Conservation (phyloP, 53 echinoderm and acorn worm species). For the Glandiceps talaboti region DNA sequence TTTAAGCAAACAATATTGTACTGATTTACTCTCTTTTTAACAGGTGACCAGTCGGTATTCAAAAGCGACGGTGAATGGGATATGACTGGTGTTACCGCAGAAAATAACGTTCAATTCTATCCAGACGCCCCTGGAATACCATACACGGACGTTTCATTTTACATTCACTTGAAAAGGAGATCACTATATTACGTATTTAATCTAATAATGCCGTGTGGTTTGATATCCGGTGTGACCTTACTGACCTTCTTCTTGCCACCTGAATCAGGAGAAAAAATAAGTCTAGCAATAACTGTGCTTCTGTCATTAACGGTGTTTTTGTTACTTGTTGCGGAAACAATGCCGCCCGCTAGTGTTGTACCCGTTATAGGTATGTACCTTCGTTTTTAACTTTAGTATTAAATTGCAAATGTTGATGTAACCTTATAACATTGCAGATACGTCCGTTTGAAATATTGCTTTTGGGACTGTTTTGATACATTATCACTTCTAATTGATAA, state of each 20-base stretch:
- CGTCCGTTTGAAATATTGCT: too few relatives aligned
- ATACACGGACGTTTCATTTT: conserved; percentile 77
- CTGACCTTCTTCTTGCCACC: conserved; percentile 96
- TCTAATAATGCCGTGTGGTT: conserved; percentile 89
- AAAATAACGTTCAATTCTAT: conserved; percentile 32
- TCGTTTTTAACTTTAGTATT: too few relatives aligned
- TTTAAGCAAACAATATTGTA: too few relatives aligned
- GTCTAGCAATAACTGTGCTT: conserved; percentile 92
- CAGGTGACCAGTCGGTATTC: background rate
- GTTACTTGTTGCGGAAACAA: conserved; percentile 82
- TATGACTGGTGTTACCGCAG: background rate
- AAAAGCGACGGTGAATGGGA: background rate
- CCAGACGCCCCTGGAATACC: conserved; percentile 45
- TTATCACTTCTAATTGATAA: too few relatives aligned
- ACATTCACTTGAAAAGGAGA: conserved; percentile 59
- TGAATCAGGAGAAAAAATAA: conserved; percentile 94
- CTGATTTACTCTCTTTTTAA: too few relatives aligned
- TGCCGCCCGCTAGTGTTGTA: conserved; percentile 89
- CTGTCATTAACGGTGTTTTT: conserved; percentile 90
- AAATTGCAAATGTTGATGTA: too few relatives aligned
- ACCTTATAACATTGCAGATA: too few relatives aligned
- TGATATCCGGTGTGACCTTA: conserved; percentile 78
- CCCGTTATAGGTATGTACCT: conserved; percentile 75
- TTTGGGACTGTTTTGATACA: too few relatives aligned
- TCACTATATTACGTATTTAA: conserved; percentile 93